Base-by-base conservation (phyloP, 2,888 invertebrate genomes). In the Dascillus cervinus region DNA sequence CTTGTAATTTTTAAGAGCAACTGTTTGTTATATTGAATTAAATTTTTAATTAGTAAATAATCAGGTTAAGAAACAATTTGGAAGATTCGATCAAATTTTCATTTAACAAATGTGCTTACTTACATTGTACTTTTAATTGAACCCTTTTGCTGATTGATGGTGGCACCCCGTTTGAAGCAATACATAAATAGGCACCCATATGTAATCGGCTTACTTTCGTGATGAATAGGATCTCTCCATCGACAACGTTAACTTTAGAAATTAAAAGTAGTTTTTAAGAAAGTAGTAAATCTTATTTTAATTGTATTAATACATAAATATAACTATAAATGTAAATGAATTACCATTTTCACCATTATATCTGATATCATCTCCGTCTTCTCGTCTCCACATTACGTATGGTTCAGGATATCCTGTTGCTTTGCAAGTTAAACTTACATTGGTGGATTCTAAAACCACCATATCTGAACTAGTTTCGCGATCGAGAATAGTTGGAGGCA, bases 111-210 rank as follows among this genome's bases (percentile, higher is more conserved):
- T 17, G 17, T 6, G 15, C 31, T 30, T 30, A 81, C 83, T 82
- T 69, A 85, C 85, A 85, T 68, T 85, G 84, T 31, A 88, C 87
- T 66, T 82, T 77, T 22, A 89, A 73, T 50, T 82, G 77, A 33
- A 89, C 83, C 44, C 85, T 71, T 62, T 87, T 84, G 67, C 88
- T 89, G 55, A 87, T 88, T 26, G 88, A 87, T 5, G 91, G 91
- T 13, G 89, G 88, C 14, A 94, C 89, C 34, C 89, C 88, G 61
- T 94, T 94, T 34, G 87, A 87, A 8, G 94, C 94, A 46, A 91
- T 90, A 67, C 91, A 91, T 40, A 91, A 71, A 66, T 91, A 92
- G 15, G 88, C 85, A 12, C 88, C 91, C 90, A 91, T 91, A 63
- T 90, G 90, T 40, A 90, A 75, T 25, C 91, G 76, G 52, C 89